Base-by-base conservation (phyloP, 2,888 invertebrate genomes). In the Himalopsyche kuldschensis region DNA sequence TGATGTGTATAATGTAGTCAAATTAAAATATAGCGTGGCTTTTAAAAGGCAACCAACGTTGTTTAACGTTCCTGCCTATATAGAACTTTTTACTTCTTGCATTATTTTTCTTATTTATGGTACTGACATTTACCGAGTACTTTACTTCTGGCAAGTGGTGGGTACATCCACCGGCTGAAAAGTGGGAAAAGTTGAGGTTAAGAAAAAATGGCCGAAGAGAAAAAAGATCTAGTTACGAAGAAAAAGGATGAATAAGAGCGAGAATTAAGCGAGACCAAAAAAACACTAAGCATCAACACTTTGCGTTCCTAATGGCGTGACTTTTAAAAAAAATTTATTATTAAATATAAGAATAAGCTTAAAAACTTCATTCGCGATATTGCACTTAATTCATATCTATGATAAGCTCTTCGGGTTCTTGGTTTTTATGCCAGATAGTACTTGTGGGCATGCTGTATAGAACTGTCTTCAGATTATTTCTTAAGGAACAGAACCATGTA, bases 161-260 rank as follows among this genome's bases (percentile, higher is more conserved):
- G 24, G 69, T 69, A 24, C 30, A 1, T 27, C 69, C 69, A 27
- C 69, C 15, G 27, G 27, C 30, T 69, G 69, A 69, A 69, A 69
- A 69, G 69, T 69, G 69, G 69, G 69, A 69, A 69, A 69, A 69
- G 69, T 69, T 69, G 69, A 69, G 69, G 69, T 69, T 69, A 69
- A 30, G 69, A 27, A 69, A 69, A 69, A 69, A 69, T 69, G 69
- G 24, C 69, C 30, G 69, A 11, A 27, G 11, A 30, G 69, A 69
- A 69, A 69, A 69, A 69, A 69, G 30, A 69, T 69, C 69, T 4
- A 30, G 69, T 69, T 69, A 69, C 69, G 69, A 69, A 69, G 69
- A 69, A 69, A 69, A 69, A 30, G 30, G 69, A 69, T 30, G 69
- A 69, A 69, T 69, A 69, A 69, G 69, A 69, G 69, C 15, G 69